Conservation (phyloP, 2,797 vertebrate species). For the Taenioides sp. region DNA sequence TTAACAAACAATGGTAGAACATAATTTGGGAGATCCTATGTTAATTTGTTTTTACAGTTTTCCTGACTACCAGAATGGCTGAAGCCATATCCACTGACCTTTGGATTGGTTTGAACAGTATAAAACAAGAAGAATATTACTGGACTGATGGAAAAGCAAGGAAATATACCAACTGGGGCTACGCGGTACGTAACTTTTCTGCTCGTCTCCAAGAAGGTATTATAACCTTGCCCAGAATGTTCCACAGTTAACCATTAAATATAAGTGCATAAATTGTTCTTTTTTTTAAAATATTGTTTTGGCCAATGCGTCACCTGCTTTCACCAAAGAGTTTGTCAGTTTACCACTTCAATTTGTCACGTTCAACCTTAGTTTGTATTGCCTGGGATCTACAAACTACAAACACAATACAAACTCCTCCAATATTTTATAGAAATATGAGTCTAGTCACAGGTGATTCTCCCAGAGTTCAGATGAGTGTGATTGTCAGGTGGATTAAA, state of each 20-base stretch:
- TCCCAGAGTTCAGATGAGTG: too few relatives aligned
- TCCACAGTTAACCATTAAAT: too few relatives aligned
- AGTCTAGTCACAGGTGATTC: too few relatives aligned
- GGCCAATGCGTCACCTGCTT: neutral
- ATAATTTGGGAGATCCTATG: neutral
- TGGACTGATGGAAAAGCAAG: conserved; percentile 87
- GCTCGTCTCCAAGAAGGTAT: neutral
- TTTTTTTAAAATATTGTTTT: neutral
- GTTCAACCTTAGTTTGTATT: neutral
- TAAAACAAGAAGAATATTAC: conserved; percentile 80
- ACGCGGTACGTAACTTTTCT: conserved; percentile 41
- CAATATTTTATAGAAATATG: too few relatives aligned
- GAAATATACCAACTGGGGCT: conserved; percentile 86
- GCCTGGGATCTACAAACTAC: too few relatives aligned
- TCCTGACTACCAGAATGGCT: conserved; percentile 50
- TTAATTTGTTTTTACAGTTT: conserved; percentile 44
- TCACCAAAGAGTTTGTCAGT: neutral
- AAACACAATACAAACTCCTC: too few relatives aligned
- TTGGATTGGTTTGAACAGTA: conserved; percentile 88
- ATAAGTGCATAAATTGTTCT: neutral
- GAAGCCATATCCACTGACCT: conserved; percentile 29
- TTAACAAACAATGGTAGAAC: neutral
- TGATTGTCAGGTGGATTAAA: too few relatives aligned
- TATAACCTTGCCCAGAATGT: neutral
- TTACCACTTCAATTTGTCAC: neutral